These are phyloP conservation scores for Trypoxylon attenuatum DNA, from an alignment of 2,888 invertebrate species.

Conservation along the genomic window DNA sequence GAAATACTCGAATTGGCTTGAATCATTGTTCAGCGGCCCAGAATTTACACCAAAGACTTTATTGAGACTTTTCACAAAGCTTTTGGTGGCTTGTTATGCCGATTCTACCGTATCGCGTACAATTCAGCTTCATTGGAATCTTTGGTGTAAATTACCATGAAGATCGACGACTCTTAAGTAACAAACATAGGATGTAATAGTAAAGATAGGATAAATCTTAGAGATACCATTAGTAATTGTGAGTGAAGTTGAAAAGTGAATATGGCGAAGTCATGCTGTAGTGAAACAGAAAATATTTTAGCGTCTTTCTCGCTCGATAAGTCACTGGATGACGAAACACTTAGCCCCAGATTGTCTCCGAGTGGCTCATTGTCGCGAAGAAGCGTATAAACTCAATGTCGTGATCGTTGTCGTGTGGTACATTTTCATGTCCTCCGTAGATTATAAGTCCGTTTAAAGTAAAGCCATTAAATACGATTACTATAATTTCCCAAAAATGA, in stretches of 20 bases:
- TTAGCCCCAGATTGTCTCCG: constrained; percentile 28
- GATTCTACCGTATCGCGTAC: too few relatives aligned
- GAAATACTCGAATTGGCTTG: constrained; percentile 31
- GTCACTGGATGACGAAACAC: constrained; percentile 8
- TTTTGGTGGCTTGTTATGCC: constrained; percentile 16
- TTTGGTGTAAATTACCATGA: constrained; percentile 33
- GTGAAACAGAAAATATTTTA: constrained; percentile 23
- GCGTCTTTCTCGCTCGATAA: not conserved
- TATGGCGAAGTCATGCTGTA: constrained; percentile 21
- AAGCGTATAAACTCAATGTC: constrained; percentile 49
- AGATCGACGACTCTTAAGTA: constrained; percentile 16
- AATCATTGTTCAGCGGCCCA: constrained; percentile 13
- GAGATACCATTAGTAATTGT: constrained; percentile 20
- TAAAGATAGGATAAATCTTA: constrained; percentile 24
- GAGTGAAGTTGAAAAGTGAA: constrained; percentile 5
- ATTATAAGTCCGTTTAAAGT: constrained; percentile 27
- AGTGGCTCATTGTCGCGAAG: constrained; percentile 7
- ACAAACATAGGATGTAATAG: constrained; percentile 24
- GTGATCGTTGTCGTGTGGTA: constrained; percentile 54
- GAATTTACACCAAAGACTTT: constrained; percentile 32
- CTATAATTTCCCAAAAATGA: not conserved
- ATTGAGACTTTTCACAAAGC: constrained; percentile 8
- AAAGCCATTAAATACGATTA: constrained; percentile 7
- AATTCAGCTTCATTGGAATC: constrained; percentile 7
- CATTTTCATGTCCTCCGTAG: constrained; percentile 50